Conservation (phyloP, 2,888 invertebrate genomes). For the Charanyca ferruginea region DNA sequence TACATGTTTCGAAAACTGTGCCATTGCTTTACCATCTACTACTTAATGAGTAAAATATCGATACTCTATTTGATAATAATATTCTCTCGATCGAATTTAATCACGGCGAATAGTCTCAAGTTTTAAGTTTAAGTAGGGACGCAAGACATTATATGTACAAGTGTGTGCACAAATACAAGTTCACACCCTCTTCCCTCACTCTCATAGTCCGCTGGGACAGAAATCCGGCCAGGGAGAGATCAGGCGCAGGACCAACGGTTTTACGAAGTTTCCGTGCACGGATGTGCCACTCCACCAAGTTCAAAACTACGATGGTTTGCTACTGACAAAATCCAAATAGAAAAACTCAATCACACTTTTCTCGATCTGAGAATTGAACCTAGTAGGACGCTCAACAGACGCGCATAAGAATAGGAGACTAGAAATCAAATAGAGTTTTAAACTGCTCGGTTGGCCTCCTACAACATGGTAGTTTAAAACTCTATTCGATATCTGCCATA, state of each 20-base stretch:
- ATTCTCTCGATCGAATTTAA: too few species aligned
- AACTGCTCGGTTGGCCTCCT: too few species aligned
- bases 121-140: background rate
- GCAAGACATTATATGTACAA: background rate
- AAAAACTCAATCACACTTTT: too few species aligned
- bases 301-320: too few species aligned
- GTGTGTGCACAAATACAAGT: background rate
- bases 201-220: background rate
- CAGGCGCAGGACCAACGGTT: background rate
- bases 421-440: too few species aligned
- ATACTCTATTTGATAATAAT: background rate
- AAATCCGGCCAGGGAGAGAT: background rate
- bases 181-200: background rate
- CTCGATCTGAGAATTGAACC: too few species aligned
- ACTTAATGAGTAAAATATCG: constrained; percentile 6
- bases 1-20: background rate
- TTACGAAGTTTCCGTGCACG: background rate
- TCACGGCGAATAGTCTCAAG: too few species aligned
- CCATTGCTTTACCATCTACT: background rate
- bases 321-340: too few species aligned
- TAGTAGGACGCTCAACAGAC: too few species aligned
- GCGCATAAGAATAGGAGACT: too few species aligned
- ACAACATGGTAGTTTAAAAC: too few species aligned
- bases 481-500: background rate
- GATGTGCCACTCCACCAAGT: too few species aligned